A percentile compares a stretch with the other conserved stretches of the same genome.
These are phyloP conservation scores for Lycocerus yunnanus DNA, from an alignment of 2,888 invertebrate species.

Conservation along the genomic window DNA sequence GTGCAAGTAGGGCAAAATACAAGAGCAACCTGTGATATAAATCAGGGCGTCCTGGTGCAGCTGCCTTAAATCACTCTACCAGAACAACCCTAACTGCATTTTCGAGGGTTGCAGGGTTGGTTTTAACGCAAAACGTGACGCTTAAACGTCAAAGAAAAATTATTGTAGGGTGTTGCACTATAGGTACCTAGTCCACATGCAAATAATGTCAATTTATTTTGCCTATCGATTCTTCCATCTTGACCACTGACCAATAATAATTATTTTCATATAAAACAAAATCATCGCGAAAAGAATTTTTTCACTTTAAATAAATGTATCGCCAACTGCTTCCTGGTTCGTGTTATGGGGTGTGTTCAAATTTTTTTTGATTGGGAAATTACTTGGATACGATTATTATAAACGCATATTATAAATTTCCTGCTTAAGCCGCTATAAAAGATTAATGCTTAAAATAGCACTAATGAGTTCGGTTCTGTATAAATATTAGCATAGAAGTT, in stretches of 20 bases:
- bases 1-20: constrained; percentile 37
- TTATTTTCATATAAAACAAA: too few species aligned
- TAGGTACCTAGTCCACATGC: not conserved
- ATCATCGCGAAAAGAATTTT: too few species aligned
- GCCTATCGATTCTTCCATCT: not conserved
- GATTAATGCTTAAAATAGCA: not conserved
- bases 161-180: not conserved
- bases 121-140: constrained; percentile 18
- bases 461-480: constrained; percentile 20
- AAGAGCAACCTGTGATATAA: constrained; percentile 50
- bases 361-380: not conserved
- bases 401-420: not conserved
- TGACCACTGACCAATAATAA: not conserved
- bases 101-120: constrained; percentile 41
- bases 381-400: not conserved
- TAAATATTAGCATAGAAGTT: constrained; percentile 14
- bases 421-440: not conserved
- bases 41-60: constrained; percentile 50
- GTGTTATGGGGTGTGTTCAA: not conserved
- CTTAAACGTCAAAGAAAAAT: not conserved
- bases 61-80: constrained; percentile 56
- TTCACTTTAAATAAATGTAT: too few species aligned
- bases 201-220: not conserved
- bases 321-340: not conserved
- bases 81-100: constrained; percentile 50